Base-by-base conservation (phyloP, 2,113 vertebrate genomes). In the Actenoides lindsayi region DNA sequence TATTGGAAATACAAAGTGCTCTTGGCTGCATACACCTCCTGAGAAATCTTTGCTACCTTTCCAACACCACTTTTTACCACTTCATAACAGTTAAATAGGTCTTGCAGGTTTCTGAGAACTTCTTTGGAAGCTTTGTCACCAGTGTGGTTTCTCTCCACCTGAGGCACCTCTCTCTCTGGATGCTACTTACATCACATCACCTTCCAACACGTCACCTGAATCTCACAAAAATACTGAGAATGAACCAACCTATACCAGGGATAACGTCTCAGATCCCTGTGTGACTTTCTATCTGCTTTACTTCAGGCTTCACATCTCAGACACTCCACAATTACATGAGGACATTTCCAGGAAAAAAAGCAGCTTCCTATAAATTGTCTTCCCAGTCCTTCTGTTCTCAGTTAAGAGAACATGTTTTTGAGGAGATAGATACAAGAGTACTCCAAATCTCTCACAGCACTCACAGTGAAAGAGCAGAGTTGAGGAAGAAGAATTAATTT, bases 21-120 rank as follows among this genome's bases (percentile, higher is more conserved):
- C 35, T 50, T 68, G 11, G 16, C 10, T 3, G 1, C 25, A 62
- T 0, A 0, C 23, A 35, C n/a, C 6, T 37, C 35, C 37, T 62
- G 41, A 77, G 63, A 91, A 89, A 64, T 33, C 9, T 73, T 87
- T 85, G 7, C 14, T 73, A 25, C 9, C 5, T 89, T 95, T 93
- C n/a, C 63, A 79, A 57, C 14, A 53, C 6, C 21, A 53, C 28
- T 24, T 11, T 56, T 5, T 18, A 54, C 4, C 30, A 41, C 20
- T 84, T 85, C 17, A 16, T 13, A 91, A 13, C 1, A 35, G 15
- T 76, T 67, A 56, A 70, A 60, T 4, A 67, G 11, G 13, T 44
- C 33, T 60, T 51, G 27, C 4, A 48, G 48, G 31, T 64, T 79
- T 93, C 67, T 62, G 41, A 77, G 44, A 65, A 46, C 5, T 8